Evolutionary conservation across 1,140 invertebrate genomes (phyloP), one percentile per base, ranked within the genome.

Genomic region (Linepithema humile): DNA sequence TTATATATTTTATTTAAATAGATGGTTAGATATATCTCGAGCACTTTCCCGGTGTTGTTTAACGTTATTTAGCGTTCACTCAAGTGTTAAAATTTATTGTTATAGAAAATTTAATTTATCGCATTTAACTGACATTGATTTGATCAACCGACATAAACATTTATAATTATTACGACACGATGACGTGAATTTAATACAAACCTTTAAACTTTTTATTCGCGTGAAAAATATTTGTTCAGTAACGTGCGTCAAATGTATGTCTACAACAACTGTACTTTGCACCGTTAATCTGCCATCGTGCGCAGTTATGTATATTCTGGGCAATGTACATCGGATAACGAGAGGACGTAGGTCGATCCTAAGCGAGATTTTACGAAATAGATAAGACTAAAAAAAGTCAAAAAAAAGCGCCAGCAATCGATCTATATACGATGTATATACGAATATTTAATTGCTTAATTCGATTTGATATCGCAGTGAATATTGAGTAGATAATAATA

Each of bases 291-390:
- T 53, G 15, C 15, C 17, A 26, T 50, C 60, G 45, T 78, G 23
- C 3, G 74, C 43, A 57, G 5, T 80, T 23, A 55, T 23, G 3
- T 26, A 17, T 50, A 64, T 78, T 17, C 38, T 9, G 64, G 23
- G 10, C 48, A 78, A 78, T 55, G 26, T 80, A 70, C 64, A 80
- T 78, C 45, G 20, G 75, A 78, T 80, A 80, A 20, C 38, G 38
- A 35, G 17, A 57, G 12, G 26, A 35, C 57, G 7, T 65, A 38
- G 32, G 23, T 78, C 43, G 62, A 55, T 26, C 62, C n/a, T n/a
- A 35, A 38, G 10, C 17, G 26, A 70, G 35, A 53, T 57, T 55
- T 55, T 55, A 7, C 40, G 40, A 55, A 53, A 23, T 29, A 43
- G 48, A 67, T 77, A 77, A 38, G 65, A 17, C 12, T 6, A 12